phyloP scores from a whole-genome alignment of 2,113 vertebrate species.

The Bos taurus region ARS-UCD2.0 NC_037328.1:89204501-89205000 shows the following conservation, averaged over 20 bases:
- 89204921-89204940: neutral
- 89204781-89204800: neutral
- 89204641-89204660: neutral
- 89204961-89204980: neutral
- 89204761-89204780: neutral
- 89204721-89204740: neutral
- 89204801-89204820: neutral
- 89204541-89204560: neutral
- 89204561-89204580: neutral
- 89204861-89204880: neutral
- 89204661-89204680: neutral
- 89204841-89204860: neutral
- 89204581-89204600: neutral
- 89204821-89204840: neutral
- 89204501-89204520: neutral
- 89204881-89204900: neutral
- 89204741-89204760: neutral
- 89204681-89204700: neutral
- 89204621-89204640: neutral
- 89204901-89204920: neutral
- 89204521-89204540: neutral
- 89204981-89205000: neutral
- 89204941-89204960: neutral
- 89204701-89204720: neutral
- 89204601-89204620: neutral